Evolutionary conservation across 2,113 vertebrate species (phyloP).

Genomic region (Paracanthobrama guichenoti): DNA sequence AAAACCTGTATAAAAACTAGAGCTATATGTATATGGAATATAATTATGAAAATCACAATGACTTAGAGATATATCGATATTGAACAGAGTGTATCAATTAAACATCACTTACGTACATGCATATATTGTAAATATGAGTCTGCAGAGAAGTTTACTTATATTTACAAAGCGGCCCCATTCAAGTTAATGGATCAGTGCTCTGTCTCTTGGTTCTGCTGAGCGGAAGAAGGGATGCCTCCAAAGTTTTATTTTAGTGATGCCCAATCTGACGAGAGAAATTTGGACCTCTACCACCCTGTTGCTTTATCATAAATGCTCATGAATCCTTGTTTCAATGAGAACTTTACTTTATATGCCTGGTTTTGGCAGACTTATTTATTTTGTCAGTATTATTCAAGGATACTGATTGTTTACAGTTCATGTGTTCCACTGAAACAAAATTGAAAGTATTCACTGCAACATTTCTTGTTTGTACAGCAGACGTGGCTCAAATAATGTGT

Average conservation of each 20-base stretch:
- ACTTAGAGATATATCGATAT: conserved; percentile 62
- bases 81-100: conserved; percentile 72
- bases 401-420: conserved; percentile 83
- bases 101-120: conserved; percentile 63
- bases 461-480: conserved; percentile 84
- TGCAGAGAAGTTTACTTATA: conserved; percentile 86
- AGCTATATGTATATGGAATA: conserved; percentile 78
- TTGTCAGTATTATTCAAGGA: conserved; percentile 79
- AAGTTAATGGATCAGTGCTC: conserved; percentile 72
- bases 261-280: conserved; percentile 82
- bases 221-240: conserved; percentile 84
- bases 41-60: conserved; percentile 74
- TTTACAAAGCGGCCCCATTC: conserved; percentile 83
- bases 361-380: conserved; percentile 80
- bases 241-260: conserved; percentile 72
- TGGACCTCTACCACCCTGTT: conserved; percentile 82
- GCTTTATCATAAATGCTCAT: conserved; percentile 84
- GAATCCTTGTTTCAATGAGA: conserved; percentile 82
- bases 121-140: conserved; percentile 79
- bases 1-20: conserved; percentile 92
- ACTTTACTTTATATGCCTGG: conserved; percentile 90
- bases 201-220: conserved; percentile 86
- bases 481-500: conserved; percentile 83
- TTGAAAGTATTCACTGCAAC: conserved; percentile 80
- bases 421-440: conserved; percentile 75